Conservation (phyloP, 2,797 vertebrate species). For the Dipus sagitta region DNA sequence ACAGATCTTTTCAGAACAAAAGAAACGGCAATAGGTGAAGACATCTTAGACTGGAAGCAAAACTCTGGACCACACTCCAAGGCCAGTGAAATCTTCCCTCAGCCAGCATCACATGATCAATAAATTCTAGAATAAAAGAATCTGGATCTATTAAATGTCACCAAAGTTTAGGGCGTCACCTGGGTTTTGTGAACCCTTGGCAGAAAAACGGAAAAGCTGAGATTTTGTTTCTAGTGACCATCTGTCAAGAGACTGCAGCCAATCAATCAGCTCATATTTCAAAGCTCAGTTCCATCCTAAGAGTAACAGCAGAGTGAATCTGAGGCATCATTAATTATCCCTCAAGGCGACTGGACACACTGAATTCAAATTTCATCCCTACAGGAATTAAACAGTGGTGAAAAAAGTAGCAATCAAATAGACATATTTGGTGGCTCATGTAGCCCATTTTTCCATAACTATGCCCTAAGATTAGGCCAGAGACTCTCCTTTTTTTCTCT, state of each 20-base stretch:
- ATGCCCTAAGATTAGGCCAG: neutral
- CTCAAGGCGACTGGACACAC: constrained; percentile 71
- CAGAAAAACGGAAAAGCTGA: constrained; percentile 66
- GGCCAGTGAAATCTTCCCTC: neutral
- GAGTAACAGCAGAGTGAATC: constrained; percentile 69
- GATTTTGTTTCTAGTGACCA: constrained; percentile 73
- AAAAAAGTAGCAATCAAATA: constrained; percentile 48
- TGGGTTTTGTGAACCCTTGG: constrained; percentile 67
- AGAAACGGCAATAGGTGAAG: neutral
- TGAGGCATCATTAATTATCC: constrained; percentile 78
- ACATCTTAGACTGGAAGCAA: neutral
- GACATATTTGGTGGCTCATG: constrained; percentile 5
- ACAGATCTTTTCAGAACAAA: neutral
- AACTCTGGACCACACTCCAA: neutral
- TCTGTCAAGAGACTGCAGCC: constrained; percentile 71
- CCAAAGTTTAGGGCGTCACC: constrained; percentile 59
- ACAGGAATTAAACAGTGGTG: constrained; percentile 42
- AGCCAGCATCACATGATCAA: neutral
- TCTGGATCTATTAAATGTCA: constrained; percentile 52
- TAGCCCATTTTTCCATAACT: neutral
- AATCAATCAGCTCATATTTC: constrained; percentile 74
- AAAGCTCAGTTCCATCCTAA: constrained; percentile 64
- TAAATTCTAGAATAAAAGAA: constrained; percentile 51
- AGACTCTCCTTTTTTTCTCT: neutral
- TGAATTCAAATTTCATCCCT: constrained; percentile 73